Evolutionary conservation across 2,888 invertebrate genomes (phyloP).

Genomic region (Aradus depressus): DNA sequence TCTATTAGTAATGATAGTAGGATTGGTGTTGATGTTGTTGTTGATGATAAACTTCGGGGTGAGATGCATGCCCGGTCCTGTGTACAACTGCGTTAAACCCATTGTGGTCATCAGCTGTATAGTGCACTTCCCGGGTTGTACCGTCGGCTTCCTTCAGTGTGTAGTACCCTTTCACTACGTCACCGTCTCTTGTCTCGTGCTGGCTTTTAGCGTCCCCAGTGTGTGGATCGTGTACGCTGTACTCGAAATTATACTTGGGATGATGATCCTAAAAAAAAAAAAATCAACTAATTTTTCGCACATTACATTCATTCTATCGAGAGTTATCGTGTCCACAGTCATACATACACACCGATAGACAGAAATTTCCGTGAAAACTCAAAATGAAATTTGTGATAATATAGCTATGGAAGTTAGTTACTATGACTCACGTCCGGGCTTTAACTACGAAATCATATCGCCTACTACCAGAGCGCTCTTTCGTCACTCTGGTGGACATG

Average conservation of each 20-base stretch:
- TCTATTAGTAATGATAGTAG: background rate
- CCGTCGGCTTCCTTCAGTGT: slow-evolving; percentile 30
- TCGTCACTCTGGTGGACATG: no score
- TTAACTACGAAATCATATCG: no score
- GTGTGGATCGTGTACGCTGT: slow-evolving; percentile 30
- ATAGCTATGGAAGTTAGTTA: no score
- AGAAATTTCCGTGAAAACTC: no score
- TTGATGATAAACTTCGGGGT: slow-evolving; percentile 1
- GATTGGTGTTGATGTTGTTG: background rate
- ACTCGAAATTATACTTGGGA: slow-evolving; percentile 31
- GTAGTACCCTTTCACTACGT: slow-evolving; percentile 31
- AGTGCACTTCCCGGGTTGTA: slow-evolving; percentile 29
- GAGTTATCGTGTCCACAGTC: no score
- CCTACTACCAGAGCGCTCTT: no score
- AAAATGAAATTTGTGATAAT: no score
- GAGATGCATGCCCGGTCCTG: slow-evolving; percentile 28
- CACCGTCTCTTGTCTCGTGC: slow-evolving; percentile 30
- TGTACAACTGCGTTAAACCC: slow-evolving; percentile 31
- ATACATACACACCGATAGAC: no score
- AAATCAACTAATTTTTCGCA: no score
- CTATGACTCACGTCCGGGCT: no score
- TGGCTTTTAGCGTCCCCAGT: slow-evolving; percentile 31
- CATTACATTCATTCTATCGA: no score
- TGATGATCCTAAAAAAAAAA: no score
- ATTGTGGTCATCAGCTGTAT: slow-evolving; percentile 30